Conservation (phyloP, 2,797 vertebrate genomes). For the Podarcis siculus region DNA sequence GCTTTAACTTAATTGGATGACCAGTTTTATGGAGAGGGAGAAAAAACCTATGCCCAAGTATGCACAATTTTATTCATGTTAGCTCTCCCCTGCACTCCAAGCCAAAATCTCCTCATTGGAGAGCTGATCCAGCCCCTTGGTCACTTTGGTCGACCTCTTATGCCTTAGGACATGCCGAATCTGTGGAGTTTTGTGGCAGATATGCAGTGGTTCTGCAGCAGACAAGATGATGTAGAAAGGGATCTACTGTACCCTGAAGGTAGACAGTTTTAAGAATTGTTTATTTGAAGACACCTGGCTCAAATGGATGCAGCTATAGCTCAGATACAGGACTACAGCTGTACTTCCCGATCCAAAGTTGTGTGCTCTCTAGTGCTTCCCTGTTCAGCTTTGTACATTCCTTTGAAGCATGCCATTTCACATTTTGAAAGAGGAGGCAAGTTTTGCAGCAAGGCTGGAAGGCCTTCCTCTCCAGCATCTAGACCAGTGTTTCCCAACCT, state of each 20-base stretch:
- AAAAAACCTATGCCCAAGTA: background rate
- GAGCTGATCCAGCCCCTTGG: no score
- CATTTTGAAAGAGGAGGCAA: background rate
- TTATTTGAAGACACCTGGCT: background rate
- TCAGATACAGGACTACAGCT: background rate
- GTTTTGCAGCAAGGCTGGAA: background rate
- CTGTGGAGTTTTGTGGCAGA: background rate
- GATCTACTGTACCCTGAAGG: background rate
- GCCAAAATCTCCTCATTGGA: no score
- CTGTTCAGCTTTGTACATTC: background rate
- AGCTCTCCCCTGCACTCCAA: no score
- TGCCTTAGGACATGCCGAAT: background rate
- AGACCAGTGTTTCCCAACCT: no score
- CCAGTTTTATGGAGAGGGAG: no score
- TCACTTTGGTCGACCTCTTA: no score
- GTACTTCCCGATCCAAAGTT: background rate
- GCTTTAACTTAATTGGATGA: no score
- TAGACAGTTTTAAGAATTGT: background rate
- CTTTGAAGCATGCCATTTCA: background rate
- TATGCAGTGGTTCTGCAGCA: background rate
- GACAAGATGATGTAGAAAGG: background rate
- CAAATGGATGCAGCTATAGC: background rate
- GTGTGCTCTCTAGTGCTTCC: background rate
- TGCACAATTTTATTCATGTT: background rate
- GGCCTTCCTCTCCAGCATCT: background rate